A percentile compares a stretch with the other conserved stretches of the same genome.
These are phyloP conservation scores for Tanypteryx hageni DNA, from an alignment of 2,888 invertebrate species.

Conservation along the genomic window DNA sequence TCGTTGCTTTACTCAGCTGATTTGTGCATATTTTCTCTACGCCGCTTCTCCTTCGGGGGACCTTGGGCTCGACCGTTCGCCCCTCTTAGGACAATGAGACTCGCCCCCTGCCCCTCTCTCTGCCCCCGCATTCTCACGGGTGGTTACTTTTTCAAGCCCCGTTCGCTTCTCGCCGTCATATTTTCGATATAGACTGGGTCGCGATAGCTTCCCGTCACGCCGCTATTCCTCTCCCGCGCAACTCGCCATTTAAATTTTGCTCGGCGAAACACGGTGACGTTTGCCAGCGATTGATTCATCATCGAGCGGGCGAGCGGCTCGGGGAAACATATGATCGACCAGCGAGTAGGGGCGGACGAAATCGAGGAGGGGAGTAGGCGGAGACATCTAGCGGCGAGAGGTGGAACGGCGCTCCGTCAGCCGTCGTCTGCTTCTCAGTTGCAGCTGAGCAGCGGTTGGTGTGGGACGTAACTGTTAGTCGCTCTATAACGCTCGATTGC, in stretches of 20 bases:
- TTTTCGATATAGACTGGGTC: neutral
- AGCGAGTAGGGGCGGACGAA: neutral
- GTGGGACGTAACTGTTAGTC: neutral
- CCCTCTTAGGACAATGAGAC: no score
- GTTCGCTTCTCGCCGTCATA: no score
- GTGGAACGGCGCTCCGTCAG: neutral
- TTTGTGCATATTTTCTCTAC: neutral
- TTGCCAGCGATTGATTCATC: slow-evolving; percentile 46
- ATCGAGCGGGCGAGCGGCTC: neutral
- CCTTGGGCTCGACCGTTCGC: neutral
- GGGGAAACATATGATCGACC: slow-evolving; percentile 59
- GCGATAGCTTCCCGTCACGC: neutral
- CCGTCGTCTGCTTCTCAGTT: slow-evolving; percentile 60
- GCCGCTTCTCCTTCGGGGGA: neutral
- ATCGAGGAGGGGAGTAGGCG: neutral
- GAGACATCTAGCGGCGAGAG: slow-evolving; percentile 60
- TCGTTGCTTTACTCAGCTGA: neutral
- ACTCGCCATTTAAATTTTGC: neutral
- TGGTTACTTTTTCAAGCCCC: no score
- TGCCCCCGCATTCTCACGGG: no score
- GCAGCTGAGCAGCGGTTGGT: slow-evolving; percentile 49
- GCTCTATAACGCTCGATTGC: slow-evolving; percentile 32
- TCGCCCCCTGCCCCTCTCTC: no score
- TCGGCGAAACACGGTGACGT: slow-evolving; percentile 12
- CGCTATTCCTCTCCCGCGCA: neutral